phyloP scores from a whole-genome alignment of 2,113 vertebrate species.

The Austrofundulus limnaeus region DNA sequence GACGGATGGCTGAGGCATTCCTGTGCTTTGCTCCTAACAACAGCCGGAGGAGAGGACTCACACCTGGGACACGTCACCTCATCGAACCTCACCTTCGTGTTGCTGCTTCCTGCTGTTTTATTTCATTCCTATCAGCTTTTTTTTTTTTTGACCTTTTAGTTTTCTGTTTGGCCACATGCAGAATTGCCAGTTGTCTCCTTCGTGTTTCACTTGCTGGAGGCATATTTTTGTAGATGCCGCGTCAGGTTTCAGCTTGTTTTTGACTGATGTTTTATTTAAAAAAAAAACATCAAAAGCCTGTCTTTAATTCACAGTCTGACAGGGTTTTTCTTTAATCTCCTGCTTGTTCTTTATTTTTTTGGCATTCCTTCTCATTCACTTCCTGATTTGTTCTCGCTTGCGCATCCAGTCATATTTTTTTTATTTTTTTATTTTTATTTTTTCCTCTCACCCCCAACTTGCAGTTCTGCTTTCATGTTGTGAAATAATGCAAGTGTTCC shows the following conservation, averaged over 20 bases:
- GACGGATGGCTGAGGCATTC: constrained; percentile 69
- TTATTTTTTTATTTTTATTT: constrained; percentile 6
- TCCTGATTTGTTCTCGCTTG: constrained; percentile 9
- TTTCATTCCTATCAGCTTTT: background rate
- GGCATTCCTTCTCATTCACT: constrained; percentile 23
- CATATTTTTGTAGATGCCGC: constrained; percentile 11
- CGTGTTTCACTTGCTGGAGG: constrained; percentile 18
- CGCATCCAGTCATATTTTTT: constrained; percentile 4
- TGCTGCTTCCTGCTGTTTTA: constrained; percentile 3
- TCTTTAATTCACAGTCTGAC: constrained; percentile 32
- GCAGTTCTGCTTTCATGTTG: constrained; percentile 31
- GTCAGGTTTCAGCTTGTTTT: constrained; percentile 25
- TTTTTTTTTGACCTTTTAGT: constrained; percentile 1
- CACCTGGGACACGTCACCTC: constrained; percentile 68
- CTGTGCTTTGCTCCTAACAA: constrained; percentile 62
- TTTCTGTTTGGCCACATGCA: background rate
- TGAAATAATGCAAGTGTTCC: constrained; percentile 40
- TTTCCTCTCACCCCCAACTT: constrained; percentile 13
- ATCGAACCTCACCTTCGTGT: constrained; percentile 38
- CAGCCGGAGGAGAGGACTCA: constrained; percentile 54
- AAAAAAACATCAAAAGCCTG: constrained; percentile 38
- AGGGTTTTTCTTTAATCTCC: constrained; percentile 24
- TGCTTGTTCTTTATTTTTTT: constrained; percentile 40
- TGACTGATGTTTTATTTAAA: constrained; percentile 42
- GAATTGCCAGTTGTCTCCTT: constrained; percentile 11